These are phyloP conservation scores for Dendrolimus houi DNA, from an alignment of 2,888 invertebrate species.

Conservation along the genomic window DNA sequence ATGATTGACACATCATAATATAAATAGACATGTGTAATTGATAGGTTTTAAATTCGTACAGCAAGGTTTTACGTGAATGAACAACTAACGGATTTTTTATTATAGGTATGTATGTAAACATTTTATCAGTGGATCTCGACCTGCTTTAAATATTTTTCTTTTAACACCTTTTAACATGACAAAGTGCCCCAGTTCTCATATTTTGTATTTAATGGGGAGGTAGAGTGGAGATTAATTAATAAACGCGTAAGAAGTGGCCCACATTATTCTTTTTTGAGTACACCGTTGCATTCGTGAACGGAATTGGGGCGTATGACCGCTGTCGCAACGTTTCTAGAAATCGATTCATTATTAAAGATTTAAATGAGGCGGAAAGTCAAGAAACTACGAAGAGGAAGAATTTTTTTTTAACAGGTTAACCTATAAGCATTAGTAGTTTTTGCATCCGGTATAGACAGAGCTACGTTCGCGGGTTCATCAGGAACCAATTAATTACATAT, in stretches of 20 bases:
- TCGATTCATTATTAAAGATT: slow-evolving; percentile 37
- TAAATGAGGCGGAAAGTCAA: slow-evolving; percentile 17
- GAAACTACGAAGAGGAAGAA: slow-evolving; percentile 42
- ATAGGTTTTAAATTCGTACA: slow-evolving; percentile 42
- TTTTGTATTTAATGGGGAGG: slow-evolving; percentile 25
- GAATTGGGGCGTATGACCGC: slow-evolving; percentile 29
- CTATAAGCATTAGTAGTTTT: slow-evolving; percentile 56
- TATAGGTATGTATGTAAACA: slow-evolving; percentile 24
- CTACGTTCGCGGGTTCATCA: slow-evolving; percentile 43
- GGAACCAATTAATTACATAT: slow-evolving; percentile 73
- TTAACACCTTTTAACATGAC: slow-evolving; percentile 33
- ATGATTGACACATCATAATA: slow-evolving; percentile 38
- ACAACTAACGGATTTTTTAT: slow-evolving; percentile 34
- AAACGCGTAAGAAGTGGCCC: slow-evolving; percentile 23
- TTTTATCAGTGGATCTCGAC: slow-evolving; percentile 30
- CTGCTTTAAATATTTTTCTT: slow-evolving; percentile 30
- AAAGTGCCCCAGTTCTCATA: slow-evolving; percentile 22
- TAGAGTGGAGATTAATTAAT: slow-evolving; percentile 35
- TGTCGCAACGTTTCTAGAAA: slow-evolving; percentile 32
- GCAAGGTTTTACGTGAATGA: slow-evolving; percentile 39
- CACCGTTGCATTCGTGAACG: slow-evolving; percentile 18
- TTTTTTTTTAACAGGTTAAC: slow-evolving; percentile 46
- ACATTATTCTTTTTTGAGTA: slow-evolving; percentile 17
- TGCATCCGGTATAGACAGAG: slow-evolving; percentile 61
- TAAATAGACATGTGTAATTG: slow-evolving; percentile 34